Conservation (phyloP, 2,797 vertebrate species). For the Arctocebus calabarensis region DNA sequence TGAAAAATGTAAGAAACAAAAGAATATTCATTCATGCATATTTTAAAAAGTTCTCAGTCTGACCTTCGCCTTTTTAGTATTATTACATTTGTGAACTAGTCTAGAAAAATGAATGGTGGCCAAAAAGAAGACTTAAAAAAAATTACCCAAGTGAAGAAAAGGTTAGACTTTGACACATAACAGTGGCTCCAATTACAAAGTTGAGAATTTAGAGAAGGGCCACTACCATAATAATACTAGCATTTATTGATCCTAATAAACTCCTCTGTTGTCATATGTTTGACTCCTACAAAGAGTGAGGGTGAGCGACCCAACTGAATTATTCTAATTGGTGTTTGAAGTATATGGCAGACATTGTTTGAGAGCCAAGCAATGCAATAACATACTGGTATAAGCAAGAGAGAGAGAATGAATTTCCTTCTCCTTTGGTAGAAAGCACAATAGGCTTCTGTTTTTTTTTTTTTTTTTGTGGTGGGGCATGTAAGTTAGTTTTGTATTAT, state of each 20-base stretch:
- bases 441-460: not conserved
- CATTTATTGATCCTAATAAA: not conserved
- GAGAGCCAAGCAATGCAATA: not conserved
- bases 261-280: not conserved
- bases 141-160: not conserved
- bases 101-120: not conserved
- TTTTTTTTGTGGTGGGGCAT: not conserved
- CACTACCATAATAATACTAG: not conserved
- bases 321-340: not conserved
- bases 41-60: conserved; percentile 1
- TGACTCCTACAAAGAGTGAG: not conserved
- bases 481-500: not conserved
- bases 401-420: not conserved
- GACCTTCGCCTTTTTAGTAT: not conserved
- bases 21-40: not conserved
- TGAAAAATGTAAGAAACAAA: not conserved
- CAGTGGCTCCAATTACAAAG: not conserved
- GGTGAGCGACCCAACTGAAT: not conserved
- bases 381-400: not conserved
- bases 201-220: not conserved
- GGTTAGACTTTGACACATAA: not conserved
- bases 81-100: not conserved
- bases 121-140: not conserved
- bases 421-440: not conserved
- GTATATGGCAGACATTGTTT: not conserved